A percentile compares a stretch with the other conserved stretches of the same genome.
phyloP scores from a whole-genome alignment of 2,797 vertebrate genomes.

The Chaenodraco wilsoni region DNA sequence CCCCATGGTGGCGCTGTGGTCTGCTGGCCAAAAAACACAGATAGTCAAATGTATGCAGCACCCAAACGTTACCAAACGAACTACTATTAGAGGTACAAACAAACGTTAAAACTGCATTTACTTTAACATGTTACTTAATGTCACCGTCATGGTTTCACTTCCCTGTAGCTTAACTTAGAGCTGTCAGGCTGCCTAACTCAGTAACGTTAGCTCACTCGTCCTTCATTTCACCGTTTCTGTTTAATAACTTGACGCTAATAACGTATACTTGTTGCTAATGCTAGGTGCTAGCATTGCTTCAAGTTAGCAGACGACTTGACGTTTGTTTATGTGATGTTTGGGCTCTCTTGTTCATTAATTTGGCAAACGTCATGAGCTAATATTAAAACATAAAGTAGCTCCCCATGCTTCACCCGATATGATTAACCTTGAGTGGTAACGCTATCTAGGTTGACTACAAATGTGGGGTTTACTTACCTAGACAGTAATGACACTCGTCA shows the following conservation, averaged over 20 bases:
- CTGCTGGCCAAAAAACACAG: constrained; percentile 19
- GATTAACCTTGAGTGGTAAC: background rate
- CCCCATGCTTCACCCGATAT: background rate
- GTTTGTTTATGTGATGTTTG: background rate
- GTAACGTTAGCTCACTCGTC: background rate
- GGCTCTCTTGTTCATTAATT: background rate
- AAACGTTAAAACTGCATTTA: background rate
- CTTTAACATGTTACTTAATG: background rate
- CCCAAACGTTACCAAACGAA: background rate
- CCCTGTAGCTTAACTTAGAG: background rate
- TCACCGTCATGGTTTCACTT: background rate
- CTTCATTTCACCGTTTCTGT: background rate
- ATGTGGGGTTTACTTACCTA: constrained; percentile 50
- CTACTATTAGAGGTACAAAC: background rate
- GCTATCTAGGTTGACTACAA: background rate
- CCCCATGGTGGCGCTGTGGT: constrained; percentile 69
- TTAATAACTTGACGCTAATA: background rate
- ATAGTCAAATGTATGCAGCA: background rate
- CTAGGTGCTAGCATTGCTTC: background rate
- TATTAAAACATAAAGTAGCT: background rate
- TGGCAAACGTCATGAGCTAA: background rate
- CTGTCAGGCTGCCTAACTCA: background rate
- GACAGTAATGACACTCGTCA: background rate
- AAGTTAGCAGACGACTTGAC: background rate
- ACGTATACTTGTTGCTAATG: background rate